Percentiles rank a stretch among this genome's conserved stretches.
Evolutionary conservation across 2,888 invertebrate genomes (phyloP).

Genomic region (Andrena marginata): DNA sequence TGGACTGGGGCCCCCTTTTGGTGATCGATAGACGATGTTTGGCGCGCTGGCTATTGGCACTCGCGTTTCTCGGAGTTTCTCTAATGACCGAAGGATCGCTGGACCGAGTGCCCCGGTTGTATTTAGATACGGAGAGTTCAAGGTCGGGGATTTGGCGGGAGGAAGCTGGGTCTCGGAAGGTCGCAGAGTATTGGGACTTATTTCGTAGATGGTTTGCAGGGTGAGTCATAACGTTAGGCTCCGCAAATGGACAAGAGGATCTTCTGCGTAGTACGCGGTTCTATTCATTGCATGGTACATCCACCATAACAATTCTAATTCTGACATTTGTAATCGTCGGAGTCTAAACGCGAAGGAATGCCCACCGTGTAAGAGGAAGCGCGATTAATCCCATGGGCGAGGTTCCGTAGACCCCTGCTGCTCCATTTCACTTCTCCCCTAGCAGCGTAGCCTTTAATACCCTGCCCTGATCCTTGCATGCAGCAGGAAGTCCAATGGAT

Average conservation of each 20-base stretch:
- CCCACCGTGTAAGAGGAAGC: conserved; percentile 11
- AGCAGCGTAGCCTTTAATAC: too few relatives aligned
- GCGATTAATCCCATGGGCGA: too few relatives aligned
- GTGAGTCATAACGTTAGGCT: too few relatives aligned
- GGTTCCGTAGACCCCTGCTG: too few relatives aligned
- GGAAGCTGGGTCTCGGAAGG: neutral
- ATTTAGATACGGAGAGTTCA: neutral
- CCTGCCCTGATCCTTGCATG: too few relatives aligned
- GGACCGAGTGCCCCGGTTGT: neutral
- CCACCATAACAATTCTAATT: neutral
- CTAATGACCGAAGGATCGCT: neutral
- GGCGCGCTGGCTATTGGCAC: neutral
- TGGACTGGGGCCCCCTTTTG: neutral
- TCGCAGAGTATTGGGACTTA: neutral
- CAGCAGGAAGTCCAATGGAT: too few relatives aligned
- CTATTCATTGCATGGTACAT: too few relatives aligned
- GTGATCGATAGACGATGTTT: conserved; percentile 11
- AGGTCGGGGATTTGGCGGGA: conserved; percentile 5
- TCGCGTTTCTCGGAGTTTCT: neutral
- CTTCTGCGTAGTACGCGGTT: too few relatives aligned
- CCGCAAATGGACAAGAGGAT: too few relatives aligned
- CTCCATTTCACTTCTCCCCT: too few relatives aligned
- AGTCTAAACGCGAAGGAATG: conserved; percentile 7
- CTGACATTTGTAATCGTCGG: neutral
- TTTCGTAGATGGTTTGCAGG: too few relatives aligned